phyloP scores from a whole-genome alignment of 2,797 vertebrate species.

The Nannoperca obscura region DNA sequence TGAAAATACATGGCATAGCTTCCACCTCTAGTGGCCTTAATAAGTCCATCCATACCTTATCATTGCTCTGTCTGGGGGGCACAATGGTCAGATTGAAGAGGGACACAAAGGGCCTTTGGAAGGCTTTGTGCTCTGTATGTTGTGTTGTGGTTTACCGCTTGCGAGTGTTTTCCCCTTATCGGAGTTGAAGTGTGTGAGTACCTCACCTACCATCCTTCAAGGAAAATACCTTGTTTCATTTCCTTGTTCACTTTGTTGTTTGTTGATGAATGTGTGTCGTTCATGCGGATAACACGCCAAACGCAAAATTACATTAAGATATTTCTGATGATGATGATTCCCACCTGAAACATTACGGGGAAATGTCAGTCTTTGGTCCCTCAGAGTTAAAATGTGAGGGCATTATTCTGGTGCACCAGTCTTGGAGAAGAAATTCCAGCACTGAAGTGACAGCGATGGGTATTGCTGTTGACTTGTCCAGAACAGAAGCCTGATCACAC shows the following conservation, averaged over 20 bases:
- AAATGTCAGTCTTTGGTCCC: neutral
- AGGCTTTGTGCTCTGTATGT: slow-evolving; percentile 72
- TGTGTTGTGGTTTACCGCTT: slow-evolving; percentile 61
- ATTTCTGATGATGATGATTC: neutral
- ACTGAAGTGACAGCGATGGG: neutral
- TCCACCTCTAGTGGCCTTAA: slow-evolving; percentile 77
- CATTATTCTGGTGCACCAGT: neutral
- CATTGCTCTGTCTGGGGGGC: slow-evolving; percentile 76
- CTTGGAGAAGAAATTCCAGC: too few relatives aligned
- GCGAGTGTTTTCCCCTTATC: slow-evolving; percentile 68
- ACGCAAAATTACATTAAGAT: slow-evolving; percentile 16
- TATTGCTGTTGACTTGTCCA: slow-evolving; percentile 28
- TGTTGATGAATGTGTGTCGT: slow-evolving; percentile 16
- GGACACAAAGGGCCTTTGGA: slow-evolving; percentile 80
- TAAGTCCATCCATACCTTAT: slow-evolving; percentile 81
- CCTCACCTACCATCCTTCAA: slow-evolving; percentile 60
- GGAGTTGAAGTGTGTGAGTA: slow-evolving; percentile 55
- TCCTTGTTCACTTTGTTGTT: slow-evolving; percentile 28
- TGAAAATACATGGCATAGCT: slow-evolving; percentile 63
- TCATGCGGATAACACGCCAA: slow-evolving; percentile 13
- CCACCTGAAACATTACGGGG: neutral
- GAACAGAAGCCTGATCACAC: slow-evolving; percentile 1
- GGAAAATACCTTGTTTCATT: slow-evolving; percentile 25
- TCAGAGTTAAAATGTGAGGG: neutral
- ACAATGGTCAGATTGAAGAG: slow-evolving; percentile 82